Percentiles rank a stretch among this genome's conserved stretches.
phyloP scores from a whole-genome alignment of 2,797 vertebrate genomes.

The Sciurus carolinensis region DNA sequence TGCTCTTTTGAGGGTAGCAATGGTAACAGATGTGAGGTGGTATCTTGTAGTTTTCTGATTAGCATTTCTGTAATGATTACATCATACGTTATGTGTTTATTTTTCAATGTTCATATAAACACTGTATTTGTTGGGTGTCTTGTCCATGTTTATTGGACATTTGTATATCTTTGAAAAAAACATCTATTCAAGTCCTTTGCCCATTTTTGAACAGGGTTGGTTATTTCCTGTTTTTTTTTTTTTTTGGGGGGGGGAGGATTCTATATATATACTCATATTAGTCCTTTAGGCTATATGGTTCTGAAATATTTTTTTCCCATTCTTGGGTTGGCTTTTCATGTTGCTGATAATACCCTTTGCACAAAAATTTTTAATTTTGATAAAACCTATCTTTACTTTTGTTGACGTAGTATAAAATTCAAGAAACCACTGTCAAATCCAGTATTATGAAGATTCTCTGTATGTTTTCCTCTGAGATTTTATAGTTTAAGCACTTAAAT shows the following conservation, averaged over 20 bases:
- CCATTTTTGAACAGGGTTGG: background rate
- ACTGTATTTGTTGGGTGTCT: too few relatives aligned
- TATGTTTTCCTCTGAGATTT: background rate
- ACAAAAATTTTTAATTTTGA: background rate
- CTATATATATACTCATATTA: background rate
- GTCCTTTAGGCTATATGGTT: background rate
- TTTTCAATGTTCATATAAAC: background rate
- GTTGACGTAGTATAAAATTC: background rate
- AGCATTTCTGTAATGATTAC: background rate
- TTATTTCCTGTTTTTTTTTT: background rate
- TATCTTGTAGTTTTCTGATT: background rate
- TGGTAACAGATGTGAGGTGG: background rate
- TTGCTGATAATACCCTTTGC: background rate
- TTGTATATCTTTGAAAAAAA: background rate
- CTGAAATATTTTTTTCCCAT: background rate
- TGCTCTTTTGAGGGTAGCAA: background rate
- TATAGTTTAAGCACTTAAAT: background rate
- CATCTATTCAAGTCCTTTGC: too few relatives aligned
- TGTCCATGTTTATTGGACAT: background rate
- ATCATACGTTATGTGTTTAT: background rate
- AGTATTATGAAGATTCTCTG: background rate
- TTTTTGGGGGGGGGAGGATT: background rate
- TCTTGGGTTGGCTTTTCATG: conserved; percentile 36
- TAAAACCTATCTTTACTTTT: conserved; percentile 27
- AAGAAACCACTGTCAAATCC: background rate